phyloP scores from a whole-genome alignment of 2,113 vertebrate genomes.

The Egretta garzetta region DNA sequence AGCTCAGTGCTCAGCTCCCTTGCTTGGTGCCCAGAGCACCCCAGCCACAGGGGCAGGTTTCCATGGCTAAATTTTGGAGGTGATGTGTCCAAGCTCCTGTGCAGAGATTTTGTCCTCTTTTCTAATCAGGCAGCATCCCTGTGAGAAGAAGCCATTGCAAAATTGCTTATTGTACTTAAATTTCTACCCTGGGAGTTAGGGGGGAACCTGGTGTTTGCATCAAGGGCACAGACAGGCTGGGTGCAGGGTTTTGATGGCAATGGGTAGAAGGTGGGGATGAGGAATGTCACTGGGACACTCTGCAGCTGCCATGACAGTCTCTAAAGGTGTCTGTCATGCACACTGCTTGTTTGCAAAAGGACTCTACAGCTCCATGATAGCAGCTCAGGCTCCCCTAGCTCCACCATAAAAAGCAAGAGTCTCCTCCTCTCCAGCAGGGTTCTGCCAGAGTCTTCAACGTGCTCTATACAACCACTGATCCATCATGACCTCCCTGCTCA shows the following conservation, averaged over 20 bases:
- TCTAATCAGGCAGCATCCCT: neutral
- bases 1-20: neutral
- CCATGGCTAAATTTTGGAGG: neutral
- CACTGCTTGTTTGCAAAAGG: neutral
- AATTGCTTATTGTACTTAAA: neutral
- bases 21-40: neutral
- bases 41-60: neutral
- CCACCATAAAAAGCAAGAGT: neutral
- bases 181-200: neutral
- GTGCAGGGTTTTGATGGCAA: neutral
- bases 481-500: neutral
- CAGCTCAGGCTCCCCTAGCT: neutral
- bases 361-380: neutral
- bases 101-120: neutral
- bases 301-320: neutral
- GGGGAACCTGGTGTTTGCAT: neutral
- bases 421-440: neutral
- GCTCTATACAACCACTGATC: rapidly evolving
- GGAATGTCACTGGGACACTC: neutral
- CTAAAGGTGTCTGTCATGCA: neutral
- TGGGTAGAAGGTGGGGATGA: neutral
- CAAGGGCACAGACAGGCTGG: neutral
- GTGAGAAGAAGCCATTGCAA: neutral
- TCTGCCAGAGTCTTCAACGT: neutral
- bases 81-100: rapidly evolving